Base-by-base conservation (phyloP, 53 echinoderm and acorn worm species). In the Temnopleurus reevesii region DNA sequence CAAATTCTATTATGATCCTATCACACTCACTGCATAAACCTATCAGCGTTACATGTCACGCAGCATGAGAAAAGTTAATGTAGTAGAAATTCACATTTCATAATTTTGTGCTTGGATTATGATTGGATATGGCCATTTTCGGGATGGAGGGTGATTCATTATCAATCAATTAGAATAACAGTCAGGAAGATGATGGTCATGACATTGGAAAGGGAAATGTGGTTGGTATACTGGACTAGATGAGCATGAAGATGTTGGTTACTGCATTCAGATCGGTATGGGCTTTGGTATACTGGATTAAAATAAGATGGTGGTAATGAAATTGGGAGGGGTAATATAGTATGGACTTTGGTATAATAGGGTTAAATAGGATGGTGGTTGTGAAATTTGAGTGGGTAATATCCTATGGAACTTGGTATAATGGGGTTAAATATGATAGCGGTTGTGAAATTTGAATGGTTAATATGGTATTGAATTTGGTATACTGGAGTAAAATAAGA, bases 81-180 rank as follows among this genome's bases (percentile, higher is more conserved):
- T 41, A 71, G 19, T 71, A 71, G 41, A 71, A 71, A 71, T 43
- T 38, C 71, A 21, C 38, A 71, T 71, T 71, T 71, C 36, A 71
- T 34, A 36, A 71, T 71, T 71, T 41, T 71, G 36, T 38, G 71
- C 71, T 5, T 71, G 71, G 41, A 18, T 71, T 41, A 41, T 19
- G n/a, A 12, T 7, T 41, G 71, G 41, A 36, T 71, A 43, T 41
- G 8, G 41, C 38, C 41, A 38, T 71, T 64, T 71, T n/a, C 71
- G 36, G 71, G n/a, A n/a, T 71, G 71, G 71, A 41, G 71, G 8
- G 41, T 15, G 36, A 56, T 56, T 56, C 56, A 17, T 23, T 56
- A 56, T 56, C 56, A 56, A 56, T 56, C 56, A 12, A 56, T 56
- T 56, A 56, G 24, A 56, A 56, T 24, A 1, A 24, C 56, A 56